These are phyloP conservation scores for Salminus brasiliensis DNA, from an alignment of 2,113 vertebrate species.

Conservation along the genomic window DNA sequence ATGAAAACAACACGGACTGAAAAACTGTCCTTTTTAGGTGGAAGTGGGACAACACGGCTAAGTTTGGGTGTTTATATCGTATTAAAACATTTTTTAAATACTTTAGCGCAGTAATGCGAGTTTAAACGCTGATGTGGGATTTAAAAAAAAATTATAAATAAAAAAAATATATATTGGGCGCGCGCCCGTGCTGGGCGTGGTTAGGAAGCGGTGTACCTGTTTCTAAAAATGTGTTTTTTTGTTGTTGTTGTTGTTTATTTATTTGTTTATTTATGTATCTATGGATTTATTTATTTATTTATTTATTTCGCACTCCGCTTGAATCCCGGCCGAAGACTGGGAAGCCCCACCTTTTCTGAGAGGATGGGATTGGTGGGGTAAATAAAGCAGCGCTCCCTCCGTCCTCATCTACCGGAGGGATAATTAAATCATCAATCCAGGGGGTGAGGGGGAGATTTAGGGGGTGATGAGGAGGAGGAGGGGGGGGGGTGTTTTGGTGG, in stretches of 20 bases:
- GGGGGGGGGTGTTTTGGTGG: background rate
- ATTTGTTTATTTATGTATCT: too few species aligned
- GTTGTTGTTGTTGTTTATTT: background rate
- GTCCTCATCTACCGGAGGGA: conserved; percentile 92
- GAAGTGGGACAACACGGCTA: too few species aligned
- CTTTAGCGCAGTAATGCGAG: too few species aligned
- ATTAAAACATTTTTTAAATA: too few species aligned
- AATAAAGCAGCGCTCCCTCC: conserved; percentile 79
- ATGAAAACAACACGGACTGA: background rate
- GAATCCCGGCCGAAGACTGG: conserved; percentile 29
- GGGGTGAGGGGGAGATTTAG: conserved; percentile 57
- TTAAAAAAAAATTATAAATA: too few species aligned
- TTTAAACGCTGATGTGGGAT: too few species aligned
- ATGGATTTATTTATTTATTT: background rate
- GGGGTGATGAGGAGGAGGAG: background rate
- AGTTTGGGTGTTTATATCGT: too few species aligned
- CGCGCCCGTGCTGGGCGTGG: too few species aligned
- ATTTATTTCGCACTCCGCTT: background rate
- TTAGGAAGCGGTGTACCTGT: too few species aligned
- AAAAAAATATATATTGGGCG: too few species aligned
- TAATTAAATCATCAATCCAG: conserved; percentile 99
- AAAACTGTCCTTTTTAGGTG: background rate
- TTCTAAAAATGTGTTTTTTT: background rate
- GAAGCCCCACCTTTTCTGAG: conserved; percentile 85
- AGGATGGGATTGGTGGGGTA: conserved; percentile 92